phyloP scores from a whole-genome alignment of 2,113 vertebrate species.

The Brachypteracias leptosomus region DNA sequence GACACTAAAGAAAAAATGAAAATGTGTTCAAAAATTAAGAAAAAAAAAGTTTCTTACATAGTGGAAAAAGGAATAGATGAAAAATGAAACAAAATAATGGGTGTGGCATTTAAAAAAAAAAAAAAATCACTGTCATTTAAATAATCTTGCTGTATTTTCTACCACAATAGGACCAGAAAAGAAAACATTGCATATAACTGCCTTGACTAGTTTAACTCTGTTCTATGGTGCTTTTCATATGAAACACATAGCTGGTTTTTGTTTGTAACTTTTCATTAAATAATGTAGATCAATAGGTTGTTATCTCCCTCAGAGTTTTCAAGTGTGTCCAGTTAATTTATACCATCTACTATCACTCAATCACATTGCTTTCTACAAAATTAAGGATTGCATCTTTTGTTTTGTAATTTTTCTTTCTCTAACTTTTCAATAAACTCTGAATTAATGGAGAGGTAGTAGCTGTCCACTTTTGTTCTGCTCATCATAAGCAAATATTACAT shows the following conservation, averaged over 20 bases:
- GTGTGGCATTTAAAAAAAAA: neutral
- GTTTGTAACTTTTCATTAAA: slow-evolving; percentile 21
- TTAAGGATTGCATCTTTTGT: neutral
- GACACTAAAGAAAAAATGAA: neutral
- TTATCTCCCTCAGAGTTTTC: neutral
- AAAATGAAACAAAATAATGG: neutral
- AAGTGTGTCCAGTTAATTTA: neutral
- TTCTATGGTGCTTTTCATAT: neutral
- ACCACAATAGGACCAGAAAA: neutral
- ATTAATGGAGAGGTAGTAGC: neutral
- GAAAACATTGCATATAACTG: neutral
- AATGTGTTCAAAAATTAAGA: neutral
- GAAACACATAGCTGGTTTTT: neutral
- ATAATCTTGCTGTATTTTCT: neutral
- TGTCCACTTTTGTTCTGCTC: neutral
- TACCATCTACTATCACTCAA: neutral
- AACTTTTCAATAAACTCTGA: neutral
- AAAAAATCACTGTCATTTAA: neutral
- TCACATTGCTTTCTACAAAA: neutral
- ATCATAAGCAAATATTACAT: neutral
- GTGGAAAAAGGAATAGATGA: neutral
- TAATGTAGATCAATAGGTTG: neutral
- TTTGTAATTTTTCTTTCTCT: neutral
- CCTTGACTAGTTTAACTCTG: neutral
- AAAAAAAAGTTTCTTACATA: neutral